Evolutionary conservation across 2,888 invertebrate species (phyloP).

Genomic region (Priocnemis perturbator): DNA sequence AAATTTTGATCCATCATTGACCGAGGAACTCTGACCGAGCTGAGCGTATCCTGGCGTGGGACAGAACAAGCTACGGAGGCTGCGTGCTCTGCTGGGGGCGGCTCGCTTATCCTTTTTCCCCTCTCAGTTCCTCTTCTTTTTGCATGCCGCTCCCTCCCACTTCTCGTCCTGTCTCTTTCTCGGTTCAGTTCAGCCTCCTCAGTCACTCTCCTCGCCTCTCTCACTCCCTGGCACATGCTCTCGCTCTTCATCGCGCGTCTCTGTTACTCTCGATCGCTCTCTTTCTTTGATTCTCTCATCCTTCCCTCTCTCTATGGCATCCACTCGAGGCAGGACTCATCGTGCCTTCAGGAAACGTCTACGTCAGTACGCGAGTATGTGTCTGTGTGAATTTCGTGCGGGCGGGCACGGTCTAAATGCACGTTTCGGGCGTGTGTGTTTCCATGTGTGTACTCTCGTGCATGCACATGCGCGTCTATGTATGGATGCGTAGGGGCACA

Average conservation of each 20-base stretch:
- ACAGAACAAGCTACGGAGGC: conserved; percentile 66
- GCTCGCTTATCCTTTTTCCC: conserved; percentile 65
- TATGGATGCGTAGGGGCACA: background rate
- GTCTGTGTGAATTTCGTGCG: conserved; percentile 1
- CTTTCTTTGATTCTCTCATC: conserved; percentile 2
- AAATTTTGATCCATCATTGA: too few relatives aligned
- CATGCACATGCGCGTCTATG: conserved; percentile 9
- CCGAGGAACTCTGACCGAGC: conserved; percentile 64
- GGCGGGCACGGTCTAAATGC: conserved; percentile 1
- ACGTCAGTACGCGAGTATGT: background rate
- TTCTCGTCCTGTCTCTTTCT: conserved; percentile 27
- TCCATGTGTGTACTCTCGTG: conserved; percentile 38
- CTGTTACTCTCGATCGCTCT: background rate
- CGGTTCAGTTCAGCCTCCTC: conserved; percentile 8
- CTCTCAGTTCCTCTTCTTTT: conserved; percentile 45
- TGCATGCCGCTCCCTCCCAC: conserved; percentile 33
- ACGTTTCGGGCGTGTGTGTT: too few relatives aligned
- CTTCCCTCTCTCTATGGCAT: conserved; percentile 28
- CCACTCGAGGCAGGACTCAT: conserved; percentile 38
- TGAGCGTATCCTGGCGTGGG: conserved; percentile 65
- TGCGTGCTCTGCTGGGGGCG: conserved; percentile 75
- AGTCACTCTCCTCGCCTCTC: too few relatives aligned
- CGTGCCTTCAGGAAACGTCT: conserved; percentile 50
- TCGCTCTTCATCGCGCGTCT: conserved; percentile 49
- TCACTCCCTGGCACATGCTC: conserved; percentile 18